Percentiles rank a stretch among this genome's conserved stretches.
phyloP scores from a whole-genome alignment of 2,888 invertebrate species.

The Mythimna impura region DNA sequence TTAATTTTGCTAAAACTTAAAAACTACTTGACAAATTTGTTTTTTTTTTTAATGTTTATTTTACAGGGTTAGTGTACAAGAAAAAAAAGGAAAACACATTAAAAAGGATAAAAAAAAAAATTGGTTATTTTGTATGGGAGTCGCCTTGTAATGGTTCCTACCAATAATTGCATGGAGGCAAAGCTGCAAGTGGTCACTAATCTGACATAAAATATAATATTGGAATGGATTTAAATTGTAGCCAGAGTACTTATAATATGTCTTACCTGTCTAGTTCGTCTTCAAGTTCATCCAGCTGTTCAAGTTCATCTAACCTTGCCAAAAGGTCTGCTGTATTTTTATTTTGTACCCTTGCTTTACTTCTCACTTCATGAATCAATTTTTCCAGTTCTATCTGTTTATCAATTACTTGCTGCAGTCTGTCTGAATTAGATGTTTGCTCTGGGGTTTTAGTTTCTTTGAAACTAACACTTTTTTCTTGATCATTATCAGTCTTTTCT shows the following conservation, averaged over 20 bases:
- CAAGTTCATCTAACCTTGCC: conserved; percentile 89
- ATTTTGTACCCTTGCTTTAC: conserved; percentile 71
- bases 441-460: conserved; percentile 37
- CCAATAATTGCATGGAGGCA: no score
- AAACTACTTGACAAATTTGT: no score
- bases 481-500: conserved; percentile 20
- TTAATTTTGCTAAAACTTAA: no score
- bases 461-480: conserved; percentile 42
- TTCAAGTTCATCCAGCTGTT: conserved; percentile 87
- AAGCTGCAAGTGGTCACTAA: background rate
- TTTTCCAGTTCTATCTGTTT: conserved; percentile 81
- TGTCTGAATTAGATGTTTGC: conserved; percentile 70
- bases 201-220: no score
- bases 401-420: conserved; percentile 80
- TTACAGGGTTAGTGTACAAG: no score
- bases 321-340: conserved; percentile 84
- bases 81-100: no score
- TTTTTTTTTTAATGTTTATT: no score
- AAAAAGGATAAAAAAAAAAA: no score
- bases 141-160: no score
- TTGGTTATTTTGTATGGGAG: no score
- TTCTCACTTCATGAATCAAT: conserved; percentile 76
- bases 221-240: background rate
- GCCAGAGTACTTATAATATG: background rate
- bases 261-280: conserved; percentile 89